These are phyloP conservation scores for Thaleichthys pacificus DNA, from an alignment of 2,797 vertebrate genomes.

Conservation along the genomic window DNA sequence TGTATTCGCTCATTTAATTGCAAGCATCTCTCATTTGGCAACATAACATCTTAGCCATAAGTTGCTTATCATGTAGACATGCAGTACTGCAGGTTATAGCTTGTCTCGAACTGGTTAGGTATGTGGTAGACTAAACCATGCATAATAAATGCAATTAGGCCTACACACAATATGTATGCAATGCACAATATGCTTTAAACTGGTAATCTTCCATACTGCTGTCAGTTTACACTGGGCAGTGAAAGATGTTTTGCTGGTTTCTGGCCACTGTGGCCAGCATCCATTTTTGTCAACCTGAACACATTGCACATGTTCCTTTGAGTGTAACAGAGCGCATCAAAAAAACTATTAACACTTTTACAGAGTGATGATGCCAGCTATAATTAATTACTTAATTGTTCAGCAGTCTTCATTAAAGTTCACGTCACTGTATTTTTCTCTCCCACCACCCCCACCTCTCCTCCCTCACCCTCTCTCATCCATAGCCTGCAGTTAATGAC, in stretches of 20 bases:
- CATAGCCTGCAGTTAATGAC: conserved; percentile 34
- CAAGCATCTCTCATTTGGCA: not conserved
- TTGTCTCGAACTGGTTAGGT: not conserved
- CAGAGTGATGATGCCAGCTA: conserved; percentile 71
- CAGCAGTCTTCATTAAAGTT: conserved; percentile 67
- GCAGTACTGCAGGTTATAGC: no score
- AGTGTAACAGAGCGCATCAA: conserved; percentile 67
- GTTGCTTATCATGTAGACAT: not conserved
- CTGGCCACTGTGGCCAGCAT: conserved; percentile 68
- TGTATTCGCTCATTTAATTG: not conserved
- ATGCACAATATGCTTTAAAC: no score
- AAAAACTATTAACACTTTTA: conserved; percentile 71
- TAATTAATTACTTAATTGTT: conserved; percentile 71
- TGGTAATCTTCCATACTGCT: conserved; percentile 37
- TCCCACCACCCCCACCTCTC: conserved; percentile 31
- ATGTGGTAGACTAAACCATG: no score
- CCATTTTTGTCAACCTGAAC: conserved; percentile 66
- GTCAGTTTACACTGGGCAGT: conserved; percentile 59
- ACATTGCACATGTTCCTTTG: conserved; percentile 47
- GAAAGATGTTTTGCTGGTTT: conserved; percentile 59
- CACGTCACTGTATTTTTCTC: conserved; percentile 61
- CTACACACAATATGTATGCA: no score
- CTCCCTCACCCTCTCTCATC: conserved; percentile 4
- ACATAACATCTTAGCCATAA: not conserved
- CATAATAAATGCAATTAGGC: no score